Base-by-base conservation (phyloP, 2,797 vertebrate species). In the Champsocephalus gunnari region DNA sequence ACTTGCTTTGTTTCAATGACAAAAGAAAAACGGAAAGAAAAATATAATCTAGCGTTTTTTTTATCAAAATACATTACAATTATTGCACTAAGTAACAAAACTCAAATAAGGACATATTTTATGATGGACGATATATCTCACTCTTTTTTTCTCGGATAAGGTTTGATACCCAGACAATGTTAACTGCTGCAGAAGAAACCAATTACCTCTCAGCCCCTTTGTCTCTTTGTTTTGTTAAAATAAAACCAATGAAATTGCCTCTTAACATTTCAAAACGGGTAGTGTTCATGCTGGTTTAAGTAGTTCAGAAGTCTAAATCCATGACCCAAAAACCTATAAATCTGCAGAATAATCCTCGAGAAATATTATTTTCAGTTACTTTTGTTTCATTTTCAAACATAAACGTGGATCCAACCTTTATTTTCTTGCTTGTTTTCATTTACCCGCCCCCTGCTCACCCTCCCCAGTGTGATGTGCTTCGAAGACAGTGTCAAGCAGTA, bases 401-500 rank as follows among this genome's bases (percentile, higher is more conserved):
- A 75, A 79, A 56, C 48, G 9, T 71, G 59, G 13, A 38, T 75
- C 50, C 56, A 75, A 62, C 55, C 79, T 60, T 85, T 87, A 54
- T 82, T 87, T 41, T 79, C 48, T 19, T 51, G 38, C 67, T 81
- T 82, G 81, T 81, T 85, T 82, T 87, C 67, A 70, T 82, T 85
- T 71, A 77, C 65, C 66, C 32, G n/a, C 56, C 80, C 64, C 11
- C 72, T 68, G 79, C 49, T 84, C 78, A 10, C 59, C 72, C 49
- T 69, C 77, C 72, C 59, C 5, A 2, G 49, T n/a, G 80, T 48
- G 76, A 50, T 21, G 21, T 12, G 84, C 81, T 32, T 83, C 81
- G 43, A 85, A 88, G 78, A 79, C 85, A 73, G 82, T 92, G 90
- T 92, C 89, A 90, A 84, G 82, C 70, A 86, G 87, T 91, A 89